A percentile compares a stretch with the other conserved stretches of the same genome.
These are phyloP conservation scores for Amaurobius ferox DNA, from an alignment of 2,888 invertebrate genomes.

Conservation along the genomic window DNA sequence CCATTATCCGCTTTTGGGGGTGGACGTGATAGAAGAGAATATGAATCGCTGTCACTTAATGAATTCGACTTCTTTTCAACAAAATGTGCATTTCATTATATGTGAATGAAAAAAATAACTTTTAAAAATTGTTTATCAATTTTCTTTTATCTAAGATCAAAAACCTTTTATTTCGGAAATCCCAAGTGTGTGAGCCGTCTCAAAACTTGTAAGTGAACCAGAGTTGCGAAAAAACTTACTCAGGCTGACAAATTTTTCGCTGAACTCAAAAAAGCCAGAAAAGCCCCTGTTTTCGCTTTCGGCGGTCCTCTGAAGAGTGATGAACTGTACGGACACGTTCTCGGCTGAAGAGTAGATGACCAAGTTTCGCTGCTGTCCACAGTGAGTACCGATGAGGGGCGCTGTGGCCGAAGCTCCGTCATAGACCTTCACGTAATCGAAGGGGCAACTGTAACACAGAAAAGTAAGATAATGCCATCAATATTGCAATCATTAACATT, in stretches of 20 bases:
- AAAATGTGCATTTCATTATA: no score
- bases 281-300: conserved; percentile 98
- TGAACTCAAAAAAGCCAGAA: conserved; percentile 98
- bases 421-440: conserved; percentile 97
- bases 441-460: conserved; percentile 88
- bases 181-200: no score
- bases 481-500: no score
- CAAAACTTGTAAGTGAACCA: no score
- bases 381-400: conserved; percentile 96
- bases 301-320: conserved; percentile 91
- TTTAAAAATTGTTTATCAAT: no score
- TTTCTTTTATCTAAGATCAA: no score
- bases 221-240: conserved; percentile 83
- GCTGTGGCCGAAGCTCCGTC: conserved; percentile 93
- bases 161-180: no score
- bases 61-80: no score
- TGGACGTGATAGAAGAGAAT: no score
- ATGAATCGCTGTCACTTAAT: no score
- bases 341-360: conserved; percentile 96
- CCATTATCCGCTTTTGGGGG: no score
- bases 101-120: no score
- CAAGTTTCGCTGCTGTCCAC: conserved; percentile 96
- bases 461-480: conserved; percentile 75
- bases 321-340: conserved; percentile 92
- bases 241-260: conserved; percentile 98